Base-by-base conservation (phyloP, 2,888 invertebrate genomes). In the Noctua pronuba region DNA sequence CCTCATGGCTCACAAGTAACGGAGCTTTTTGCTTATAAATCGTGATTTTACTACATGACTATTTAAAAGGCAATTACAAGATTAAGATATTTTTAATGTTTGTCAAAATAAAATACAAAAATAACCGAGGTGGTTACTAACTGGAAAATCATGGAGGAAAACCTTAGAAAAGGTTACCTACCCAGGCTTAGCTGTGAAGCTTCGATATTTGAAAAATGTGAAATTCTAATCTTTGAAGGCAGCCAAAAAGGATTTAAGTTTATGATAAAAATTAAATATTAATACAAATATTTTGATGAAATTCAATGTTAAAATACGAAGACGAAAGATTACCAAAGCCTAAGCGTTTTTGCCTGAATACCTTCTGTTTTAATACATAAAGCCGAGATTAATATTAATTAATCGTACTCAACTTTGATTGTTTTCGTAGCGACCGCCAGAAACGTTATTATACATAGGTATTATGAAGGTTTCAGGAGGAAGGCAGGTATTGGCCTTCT, bases 311-410 rank as follows among this genome's bases (percentile, higher is more conserved):
- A 58, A 46, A 68, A 62, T 62, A 7, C 62, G 46, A n/a, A 6
- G 46, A 65, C 49, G 35, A 77, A 52, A 28, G 46, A 79, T 79
- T 60, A 67, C n/a, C 28, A 58, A 35, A 67, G 7, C 4, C 28
- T 68, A 62, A 67, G 71, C 11, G 24, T 52, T 79, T 73, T 76
- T 68, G 28, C 41, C 55, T 67, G 38, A 73, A 70, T 64, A 31
- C 64, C 62, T 73, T 18, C 44, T 60, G 58, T 73, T 58, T 73
- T 66, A 71, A 83, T 62, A 79, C 64, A 66, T 58, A 16, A 64
- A 58, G 46, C n/a, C 18, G 28, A 58, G 35, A 75, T 78, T 76
- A 79, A 83, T 73, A 75, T 70, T 75, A 75, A 82, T 82, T 49
- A 73, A 49, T n/a, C 31, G 16, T 44, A 67, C 35, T 71, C 35